phyloP scores from a whole-genome alignment of 2,888 invertebrate species.

The Melanostoma mellinum region DNA sequence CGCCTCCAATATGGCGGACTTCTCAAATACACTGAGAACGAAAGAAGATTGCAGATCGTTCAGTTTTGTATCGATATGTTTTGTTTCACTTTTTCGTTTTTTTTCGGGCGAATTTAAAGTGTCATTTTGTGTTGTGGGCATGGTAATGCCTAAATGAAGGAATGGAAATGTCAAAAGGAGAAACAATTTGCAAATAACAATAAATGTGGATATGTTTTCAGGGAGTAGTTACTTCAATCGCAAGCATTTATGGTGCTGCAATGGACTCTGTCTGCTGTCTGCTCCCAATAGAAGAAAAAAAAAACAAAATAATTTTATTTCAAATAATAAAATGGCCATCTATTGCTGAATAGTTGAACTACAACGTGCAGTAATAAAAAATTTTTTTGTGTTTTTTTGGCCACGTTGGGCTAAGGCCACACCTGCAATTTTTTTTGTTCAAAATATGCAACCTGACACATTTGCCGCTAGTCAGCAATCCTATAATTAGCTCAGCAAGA shows the following conservation, averaged over 20 bases:
- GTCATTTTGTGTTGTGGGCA: no score
- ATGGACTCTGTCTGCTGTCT: no score
- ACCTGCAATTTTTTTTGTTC: no score
- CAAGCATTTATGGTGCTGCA: no score
- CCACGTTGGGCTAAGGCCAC: no score
- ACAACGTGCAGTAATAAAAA: constrained; percentile 13
- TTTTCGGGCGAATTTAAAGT: constrained; percentile 12
- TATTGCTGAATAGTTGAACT: neutral
- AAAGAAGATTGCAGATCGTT: constrained; percentile 68
- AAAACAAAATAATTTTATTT: neutral
- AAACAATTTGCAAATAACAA: neutral
- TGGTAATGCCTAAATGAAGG: constrained; percentile 30
- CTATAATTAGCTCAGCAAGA: no score
- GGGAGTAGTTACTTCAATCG: no score
- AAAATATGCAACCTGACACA: no score
- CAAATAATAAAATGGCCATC: neutral
- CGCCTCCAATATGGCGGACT: constrained; percentile 76
- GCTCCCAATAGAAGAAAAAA: no score
- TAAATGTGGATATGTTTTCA: no score
- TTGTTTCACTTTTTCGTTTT: constrained; percentile 4
- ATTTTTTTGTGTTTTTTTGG: neutral
- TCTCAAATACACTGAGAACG: constrained; percentile 69
- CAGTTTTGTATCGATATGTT: constrained; percentile 59
- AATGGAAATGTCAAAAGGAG: constrained; percentile 20
- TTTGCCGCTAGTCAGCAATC: no score